Percentiles rank a stretch among this genome's conserved stretches.
phyloP scores from a whole-genome alignment of 2,797 vertebrate genomes.

The Ceryle rudis region DNA sequence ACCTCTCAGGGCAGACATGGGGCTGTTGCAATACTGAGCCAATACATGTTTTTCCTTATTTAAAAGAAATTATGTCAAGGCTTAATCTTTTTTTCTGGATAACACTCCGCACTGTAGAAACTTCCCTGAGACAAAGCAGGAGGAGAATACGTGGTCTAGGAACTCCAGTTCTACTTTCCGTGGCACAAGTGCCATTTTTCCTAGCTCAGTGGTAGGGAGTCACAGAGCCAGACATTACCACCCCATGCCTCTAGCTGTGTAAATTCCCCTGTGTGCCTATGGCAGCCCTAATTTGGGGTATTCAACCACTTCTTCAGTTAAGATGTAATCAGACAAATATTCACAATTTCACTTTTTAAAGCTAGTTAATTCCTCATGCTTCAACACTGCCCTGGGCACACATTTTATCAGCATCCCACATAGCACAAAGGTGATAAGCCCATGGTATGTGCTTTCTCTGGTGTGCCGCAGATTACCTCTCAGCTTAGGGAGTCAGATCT shows the following conservation, averaged over 20 bases:
- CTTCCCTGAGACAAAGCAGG: slow-evolving; percentile 12
- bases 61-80: neutral
- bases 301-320: neutral
- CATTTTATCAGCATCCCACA: neutral
- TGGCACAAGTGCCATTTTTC: neutral
- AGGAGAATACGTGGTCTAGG: neutral
- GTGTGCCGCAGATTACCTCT: neutral
- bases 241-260: neutral
- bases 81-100: neutral
- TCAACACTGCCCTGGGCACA: fast-evolving
- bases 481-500: neutral
- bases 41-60: neutral
- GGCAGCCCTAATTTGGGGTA: neutral
- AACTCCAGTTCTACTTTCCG: neutral
- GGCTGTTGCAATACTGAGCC: neutral
- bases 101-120: neutral
- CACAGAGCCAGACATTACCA: neutral
- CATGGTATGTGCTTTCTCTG: neutral
- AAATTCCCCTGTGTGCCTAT: neutral
- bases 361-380: neutral
- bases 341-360: neutral
- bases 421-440: neutral
- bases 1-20: neutral
- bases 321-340: neutral
- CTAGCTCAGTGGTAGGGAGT: neutral